phyloP scores from a whole-genome alignment of 2,113 vertebrate genomes.

The Podarcis cretensis region DNA sequence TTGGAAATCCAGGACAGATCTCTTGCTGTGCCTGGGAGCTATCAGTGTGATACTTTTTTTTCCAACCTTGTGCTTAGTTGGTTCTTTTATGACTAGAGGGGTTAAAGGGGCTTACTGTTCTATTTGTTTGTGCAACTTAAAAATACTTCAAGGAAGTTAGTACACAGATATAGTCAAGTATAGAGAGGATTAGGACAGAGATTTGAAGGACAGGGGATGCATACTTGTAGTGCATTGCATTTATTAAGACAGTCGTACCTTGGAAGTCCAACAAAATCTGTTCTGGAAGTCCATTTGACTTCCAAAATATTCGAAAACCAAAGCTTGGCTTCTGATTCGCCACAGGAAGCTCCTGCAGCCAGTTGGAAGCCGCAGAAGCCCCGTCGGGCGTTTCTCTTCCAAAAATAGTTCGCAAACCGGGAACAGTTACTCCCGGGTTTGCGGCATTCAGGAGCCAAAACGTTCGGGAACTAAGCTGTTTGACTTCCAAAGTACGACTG shows the following conservation, averaged over 20 bases:
- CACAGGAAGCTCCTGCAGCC: no score
- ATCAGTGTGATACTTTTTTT: neutral
- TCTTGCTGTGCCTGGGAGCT: neutral
- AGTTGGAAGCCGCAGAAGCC: no score
- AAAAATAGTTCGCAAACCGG: no score
- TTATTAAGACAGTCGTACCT: neutral
- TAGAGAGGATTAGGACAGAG: neutral
- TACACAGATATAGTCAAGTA: neutral
- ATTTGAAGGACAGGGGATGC: neutral
- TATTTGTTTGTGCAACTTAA: neutral
- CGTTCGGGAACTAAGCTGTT: no score
- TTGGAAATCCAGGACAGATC: neutral
- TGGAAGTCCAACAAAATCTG: no score
- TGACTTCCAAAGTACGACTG: no score
- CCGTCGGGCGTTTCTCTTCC: no score
- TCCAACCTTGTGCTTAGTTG: neutral
- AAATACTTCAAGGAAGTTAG: neutral
- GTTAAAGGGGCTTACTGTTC: neutral
- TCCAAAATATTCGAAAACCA: no score
- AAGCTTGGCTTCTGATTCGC: no score
- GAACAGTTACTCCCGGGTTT: no score
- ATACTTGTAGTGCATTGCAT: conserved; percentile 26
- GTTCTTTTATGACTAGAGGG: neutral
- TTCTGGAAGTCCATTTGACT: no score
- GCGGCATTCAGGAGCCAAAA: no score